These are phyloP conservation scores for Falco novaeseelandiae DNA, from an alignment of 2,797 vertebrate genomes.

Conservation along the genomic window DNA sequence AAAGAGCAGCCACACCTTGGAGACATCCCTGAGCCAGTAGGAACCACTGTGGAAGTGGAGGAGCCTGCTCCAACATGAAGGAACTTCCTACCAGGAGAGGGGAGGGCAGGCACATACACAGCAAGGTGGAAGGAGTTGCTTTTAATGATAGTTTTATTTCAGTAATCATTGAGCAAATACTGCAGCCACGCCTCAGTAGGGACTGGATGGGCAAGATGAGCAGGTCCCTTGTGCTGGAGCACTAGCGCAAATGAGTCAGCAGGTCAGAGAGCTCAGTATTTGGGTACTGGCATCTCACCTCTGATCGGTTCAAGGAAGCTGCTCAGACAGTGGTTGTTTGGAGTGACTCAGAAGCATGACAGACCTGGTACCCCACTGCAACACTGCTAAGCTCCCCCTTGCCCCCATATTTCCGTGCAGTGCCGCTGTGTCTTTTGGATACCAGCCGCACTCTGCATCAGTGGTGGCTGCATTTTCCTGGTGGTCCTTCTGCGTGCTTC, in stretches of 20 bases:
- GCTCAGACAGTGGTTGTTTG: not conserved
- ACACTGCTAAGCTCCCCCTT: fast-evolving
- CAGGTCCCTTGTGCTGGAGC: not conserved
- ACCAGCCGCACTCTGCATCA: not conserved
- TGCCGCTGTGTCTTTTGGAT: not conserved
- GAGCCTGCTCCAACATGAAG: not conserved
- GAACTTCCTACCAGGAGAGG: not conserved
- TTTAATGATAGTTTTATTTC: not conserved
- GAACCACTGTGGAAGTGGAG: not conserved
- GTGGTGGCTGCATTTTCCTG: fast-evolving
- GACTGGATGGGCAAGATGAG: conserved; percentile 33
- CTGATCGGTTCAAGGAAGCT: not conserved
- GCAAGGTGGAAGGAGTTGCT: not conserved
- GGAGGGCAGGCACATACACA: not conserved
- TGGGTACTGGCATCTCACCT: not conserved
- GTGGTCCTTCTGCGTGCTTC: fast-evolving
- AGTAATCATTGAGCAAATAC: not conserved
- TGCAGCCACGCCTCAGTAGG: not conserved
- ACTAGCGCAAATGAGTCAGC: not conserved
- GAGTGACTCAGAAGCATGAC: not conserved
- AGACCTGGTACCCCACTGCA: not conserved
- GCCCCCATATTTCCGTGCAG: fast-evolving
- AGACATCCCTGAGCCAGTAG: not conserved
- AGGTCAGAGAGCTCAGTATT: not conserved
- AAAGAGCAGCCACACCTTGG: not conserved